Evolutionary conservation across 2,797 vertebrate species (phyloP).

Genomic region (Spinus olivaceus): DNA sequence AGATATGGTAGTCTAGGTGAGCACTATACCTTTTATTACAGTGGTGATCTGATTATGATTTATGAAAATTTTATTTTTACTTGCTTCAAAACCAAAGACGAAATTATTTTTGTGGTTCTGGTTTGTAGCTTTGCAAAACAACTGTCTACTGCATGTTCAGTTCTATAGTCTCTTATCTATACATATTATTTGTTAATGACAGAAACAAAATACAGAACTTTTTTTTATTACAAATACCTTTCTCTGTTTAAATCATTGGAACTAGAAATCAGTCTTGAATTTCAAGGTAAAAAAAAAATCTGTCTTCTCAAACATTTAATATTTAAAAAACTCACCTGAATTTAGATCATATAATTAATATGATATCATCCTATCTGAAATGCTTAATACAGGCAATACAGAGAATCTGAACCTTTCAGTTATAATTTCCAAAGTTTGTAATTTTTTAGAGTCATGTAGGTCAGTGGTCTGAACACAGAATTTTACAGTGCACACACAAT

Average conservation of each 20-base stretch:
- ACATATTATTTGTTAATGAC: neutral
- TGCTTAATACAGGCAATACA: neutral
- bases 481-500: slow-evolving; percentile 30
- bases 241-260: neutral
- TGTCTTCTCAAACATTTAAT: neutral
- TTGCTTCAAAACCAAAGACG: neutral
- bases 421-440: slow-evolving; percentile 29
- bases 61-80: neutral
- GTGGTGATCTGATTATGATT: neutral
- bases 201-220: neutral
- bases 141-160: neutral
- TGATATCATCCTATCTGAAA: neutral
- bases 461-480: neutral
- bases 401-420: slow-evolving; percentile 43
- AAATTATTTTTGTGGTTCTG: neutral
- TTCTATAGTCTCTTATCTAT: neutral
- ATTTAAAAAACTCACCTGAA: neutral
- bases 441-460: slow-evolving; percentile 11
- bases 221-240: neutral
- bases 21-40: neutral
- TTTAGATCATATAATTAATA: slow-evolving; percentile 26
- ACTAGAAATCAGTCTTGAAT: neutral
- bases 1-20: neutral
- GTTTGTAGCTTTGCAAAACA: neutral
- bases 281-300: neutral